phyloP scores from a whole-genome alignment of 2,888 invertebrate species.

The Tribolium freemani region DNA sequence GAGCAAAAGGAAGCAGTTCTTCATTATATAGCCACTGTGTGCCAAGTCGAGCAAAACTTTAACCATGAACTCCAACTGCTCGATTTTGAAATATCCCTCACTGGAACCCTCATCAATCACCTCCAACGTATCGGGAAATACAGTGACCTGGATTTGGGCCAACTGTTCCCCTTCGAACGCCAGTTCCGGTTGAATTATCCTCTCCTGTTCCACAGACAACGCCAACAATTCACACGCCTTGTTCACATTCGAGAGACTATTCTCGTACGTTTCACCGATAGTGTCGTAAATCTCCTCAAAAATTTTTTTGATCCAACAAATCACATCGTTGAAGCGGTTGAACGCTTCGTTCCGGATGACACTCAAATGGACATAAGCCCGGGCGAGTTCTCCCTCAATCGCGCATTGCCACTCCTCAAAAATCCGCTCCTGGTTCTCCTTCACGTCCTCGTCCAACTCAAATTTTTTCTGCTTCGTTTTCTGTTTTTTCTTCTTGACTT shows the following conservation, averaged over 20 bases:
- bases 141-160: slow-evolving; percentile 51
- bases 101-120: slow-evolving; percentile 19
- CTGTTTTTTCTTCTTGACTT: slow-evolving; percentile 66
- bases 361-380: slow-evolving; percentile 70
- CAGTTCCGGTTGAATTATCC: slow-evolving; percentile 66
- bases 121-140: slow-evolving; percentile 47
- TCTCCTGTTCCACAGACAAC: slow-evolving; percentile 67
- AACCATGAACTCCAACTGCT: slow-evolving; percentile 58
- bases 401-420: slow-evolving; percentile 74
- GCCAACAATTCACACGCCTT: slow-evolving; percentile 59
- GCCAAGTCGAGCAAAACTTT: slow-evolving; percentile 65
- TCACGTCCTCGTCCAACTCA: slow-evolving; percentile 53
- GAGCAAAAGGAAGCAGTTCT: slow-evolving; percentile 65
- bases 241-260: slow-evolving; percentile 66
- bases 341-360: slow-evolving; percentile 68
- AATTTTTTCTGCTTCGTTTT: slow-evolving; percentile 28
- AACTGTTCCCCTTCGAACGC: slow-evolving; percentile 64
- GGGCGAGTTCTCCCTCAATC: slow-evolving; percentile 71
- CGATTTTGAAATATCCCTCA: slow-evolving; percentile 58
- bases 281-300: slow-evolving; percentile 71
- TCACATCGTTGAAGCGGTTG: slow-evolving; percentile 68
- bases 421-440: slow-evolving; percentile 64
- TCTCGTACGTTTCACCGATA: slow-evolving; percentile 64
- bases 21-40: slow-evolving; percentile 64
- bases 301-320: slow-evolving; percentile 68